These are phyloP conservation scores for Epinotia nisella DNA, from an alignment of 2,888 invertebrate species.

Conservation along the genomic window DNA sequence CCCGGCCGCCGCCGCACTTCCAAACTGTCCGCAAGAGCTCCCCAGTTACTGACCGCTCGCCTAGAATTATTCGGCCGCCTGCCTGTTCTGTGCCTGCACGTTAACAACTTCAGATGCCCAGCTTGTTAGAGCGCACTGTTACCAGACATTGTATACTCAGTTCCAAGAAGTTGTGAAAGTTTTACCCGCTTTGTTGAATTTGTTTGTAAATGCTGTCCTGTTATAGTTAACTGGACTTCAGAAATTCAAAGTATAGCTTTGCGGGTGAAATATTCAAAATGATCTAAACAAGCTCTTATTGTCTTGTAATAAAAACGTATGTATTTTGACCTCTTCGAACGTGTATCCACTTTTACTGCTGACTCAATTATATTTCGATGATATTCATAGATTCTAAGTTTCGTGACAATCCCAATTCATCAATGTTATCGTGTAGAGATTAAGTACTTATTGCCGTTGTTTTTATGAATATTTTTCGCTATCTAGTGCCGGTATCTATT, in stretches of 20 bases:
- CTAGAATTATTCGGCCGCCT: slow-evolving; percentile 41
- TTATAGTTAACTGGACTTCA: slow-evolving; percentile 59
- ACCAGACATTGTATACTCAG: slow-evolving; percentile 75
- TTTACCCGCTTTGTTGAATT: slow-evolving; percentile 75
- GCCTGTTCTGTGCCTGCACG: slow-evolving; percentile 47
- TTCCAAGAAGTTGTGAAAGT: slow-evolving; percentile 77
- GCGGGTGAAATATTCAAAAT: too few relatives aligned
- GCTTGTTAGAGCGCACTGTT: slow-evolving; percentile 77
- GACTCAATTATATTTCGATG: neutral
- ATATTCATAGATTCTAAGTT: neutral
- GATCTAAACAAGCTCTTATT: too few relatives aligned
- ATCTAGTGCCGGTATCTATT: slow-evolving; percentile 28
- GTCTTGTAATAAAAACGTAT: neutral
- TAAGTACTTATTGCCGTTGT: slow-evolving; percentile 12
- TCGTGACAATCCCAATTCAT: neutral
- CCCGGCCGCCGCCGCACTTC: slow-evolving; percentile 56
- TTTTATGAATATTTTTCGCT: slow-evolving; percentile 19
- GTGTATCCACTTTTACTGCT: too few relatives aligned
- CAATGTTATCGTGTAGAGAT: neutral
- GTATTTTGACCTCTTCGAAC: too few relatives aligned
- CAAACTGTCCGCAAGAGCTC: slow-evolving; percentile 60
- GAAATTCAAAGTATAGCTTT: slow-evolving; percentile 27
- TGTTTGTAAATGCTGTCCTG: slow-evolving; percentile 74
- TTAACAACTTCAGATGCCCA: slow-evolving; percentile 77
- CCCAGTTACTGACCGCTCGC: slow-evolving; percentile 58